A percentile compares a stretch with the other conserved stretches of the same genome.
These are phyloP conservation scores for Pentalonia nigronervosa DNA, from an alignment of 1,140 invertebrate genomes.

Conservation along the genomic window DNA sequence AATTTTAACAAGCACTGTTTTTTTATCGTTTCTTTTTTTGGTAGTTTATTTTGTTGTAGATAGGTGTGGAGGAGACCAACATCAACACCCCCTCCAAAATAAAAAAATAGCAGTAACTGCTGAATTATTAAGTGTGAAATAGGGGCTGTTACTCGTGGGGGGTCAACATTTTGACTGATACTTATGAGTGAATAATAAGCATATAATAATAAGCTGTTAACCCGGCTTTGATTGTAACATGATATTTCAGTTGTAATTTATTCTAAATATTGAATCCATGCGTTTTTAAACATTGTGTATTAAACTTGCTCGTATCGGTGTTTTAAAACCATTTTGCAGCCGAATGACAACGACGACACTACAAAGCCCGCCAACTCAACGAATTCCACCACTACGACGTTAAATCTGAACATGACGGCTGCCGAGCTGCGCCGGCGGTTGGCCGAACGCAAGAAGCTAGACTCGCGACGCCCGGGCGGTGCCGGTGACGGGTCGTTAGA, in stretches of 20 bases:
- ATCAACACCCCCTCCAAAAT: too few species aligned
- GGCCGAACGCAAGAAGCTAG: conserved; percentile 83
- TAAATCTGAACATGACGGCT: conserved; percentile 86
- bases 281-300: neutral
- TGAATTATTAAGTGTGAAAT: too few species aligned
- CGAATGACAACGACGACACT: neutral
- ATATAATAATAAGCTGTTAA: too few species aligned
- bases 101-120: too few species aligned
- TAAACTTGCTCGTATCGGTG: neutral
- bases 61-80: too few species aligned
- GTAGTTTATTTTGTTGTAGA: too few species aligned
- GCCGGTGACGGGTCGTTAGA: conserved; percentile 74
- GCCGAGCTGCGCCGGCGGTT: conserved; percentile 86
- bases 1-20: too few species aligned
- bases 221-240: neutral
- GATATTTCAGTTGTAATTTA: neutral
- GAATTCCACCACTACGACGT: conserved; percentile 43
- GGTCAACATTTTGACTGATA: too few species aligned
- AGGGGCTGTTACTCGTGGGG: too few species aligned
- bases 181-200: too few species aligned
- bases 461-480: conserved; percentile 75
- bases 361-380: neutral
- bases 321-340: neutral
- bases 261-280: neutral
- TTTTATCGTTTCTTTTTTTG: too few species aligned